These are phyloP conservation scores for Pseudomyrmex dendroicus DNA, from an alignment of 1,140 invertebrate genomes.

Conservation along the genomic window DNA sequence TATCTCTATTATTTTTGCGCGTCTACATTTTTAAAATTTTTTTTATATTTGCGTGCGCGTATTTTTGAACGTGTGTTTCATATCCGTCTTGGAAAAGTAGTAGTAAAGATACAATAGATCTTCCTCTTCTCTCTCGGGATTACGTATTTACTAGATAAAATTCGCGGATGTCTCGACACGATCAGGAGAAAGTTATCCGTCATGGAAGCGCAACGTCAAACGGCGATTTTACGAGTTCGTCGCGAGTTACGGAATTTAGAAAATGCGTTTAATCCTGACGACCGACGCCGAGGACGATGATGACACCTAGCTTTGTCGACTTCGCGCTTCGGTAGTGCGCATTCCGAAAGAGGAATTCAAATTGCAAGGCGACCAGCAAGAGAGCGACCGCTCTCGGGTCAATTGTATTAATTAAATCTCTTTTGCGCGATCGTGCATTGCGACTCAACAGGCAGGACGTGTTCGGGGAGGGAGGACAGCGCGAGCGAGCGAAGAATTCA, in stretches of 20 bases:
- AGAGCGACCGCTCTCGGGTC: conserved; percentile 66
- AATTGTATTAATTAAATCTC: conserved; percentile 75
- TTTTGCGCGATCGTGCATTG: conserved; percentile 63
- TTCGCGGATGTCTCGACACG: not conserved
- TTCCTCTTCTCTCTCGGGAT: too few relatives aligned
- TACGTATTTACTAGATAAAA: not conserved
- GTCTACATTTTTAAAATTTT: too few relatives aligned
- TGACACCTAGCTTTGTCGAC: conserved; percentile 52
- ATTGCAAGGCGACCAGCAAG: conserved; percentile 68
- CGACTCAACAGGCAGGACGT: conserved; percentile 47
- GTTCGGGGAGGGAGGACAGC: conserved; percentile 6
- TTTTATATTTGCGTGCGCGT: too few relatives aligned
- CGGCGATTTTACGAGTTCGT: conserved; percentile 60
- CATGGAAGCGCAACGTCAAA: conserved; percentile 35
- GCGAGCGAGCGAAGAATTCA: conserved; percentile 43
- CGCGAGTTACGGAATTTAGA: conserved; percentile 71
- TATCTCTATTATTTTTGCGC: too few relatives aligned
- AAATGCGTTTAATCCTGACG: conserved; percentile 73
- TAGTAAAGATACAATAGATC: too few relatives aligned
- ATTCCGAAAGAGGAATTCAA: conserved; percentile 73
- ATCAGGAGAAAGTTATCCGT: conserved; percentile 51
- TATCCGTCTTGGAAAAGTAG: too few relatives aligned
- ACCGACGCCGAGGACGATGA: conserved; percentile 42
- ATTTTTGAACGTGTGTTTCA: too few relatives aligned
- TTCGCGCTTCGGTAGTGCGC: conserved; percentile 55